These are phyloP conservation scores for Pseudomugil gertrudae DNA, from an alignment of 2,797 vertebrate species.

Conservation along the genomic window DNA sequence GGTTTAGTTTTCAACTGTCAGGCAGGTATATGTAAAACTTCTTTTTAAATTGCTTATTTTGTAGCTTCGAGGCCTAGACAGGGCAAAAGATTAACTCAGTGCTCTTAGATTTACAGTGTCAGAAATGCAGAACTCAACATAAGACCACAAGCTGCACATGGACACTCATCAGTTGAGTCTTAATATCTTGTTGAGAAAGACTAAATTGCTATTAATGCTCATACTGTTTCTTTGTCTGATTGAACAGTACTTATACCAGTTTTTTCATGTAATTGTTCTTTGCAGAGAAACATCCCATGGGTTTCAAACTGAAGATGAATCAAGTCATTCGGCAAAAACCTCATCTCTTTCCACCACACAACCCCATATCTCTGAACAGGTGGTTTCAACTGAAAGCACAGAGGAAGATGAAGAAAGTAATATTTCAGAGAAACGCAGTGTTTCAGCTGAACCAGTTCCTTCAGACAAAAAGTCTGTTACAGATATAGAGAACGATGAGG, in stretches of 20 bases:
- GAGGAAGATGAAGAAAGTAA: slow-evolving; percentile 12
- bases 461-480: slow-evolving; percentile 38
- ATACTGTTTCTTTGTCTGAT: neutral
- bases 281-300: slow-evolving; percentile 67
- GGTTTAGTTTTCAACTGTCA: neutral
- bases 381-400: slow-evolving; percentile 32
- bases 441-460: slow-evolving; percentile 19
- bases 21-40: neutral
- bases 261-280: slow-evolving; percentile 16
- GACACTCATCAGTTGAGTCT: slow-evolving; percentile 22
- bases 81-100: neutral
- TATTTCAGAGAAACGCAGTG: slow-evolving; percentile 6
- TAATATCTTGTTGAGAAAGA: slow-evolving; percentile 7
- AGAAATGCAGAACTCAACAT: slow-evolving; percentile 9
- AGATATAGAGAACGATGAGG: slow-evolving; percentile 49
- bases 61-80: neutral
- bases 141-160: slow-evolving; percentile 17
- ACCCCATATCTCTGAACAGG: slow-evolving; percentile 31
- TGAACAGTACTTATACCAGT: neutral
- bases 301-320: slow-evolving; percentile 54
- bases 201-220: neutral
- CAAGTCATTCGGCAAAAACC: slow-evolving; percentile 38
- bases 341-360: slow-evolving; percentile 32
- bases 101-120: slow-evolving; percentile 25
- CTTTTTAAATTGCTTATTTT: neutral